Evolutionary conservation across 2,797 vertebrate genomes (phyloP), one percentile per base, ranked within the genome.

Genomic region (Neosilurus hyrtlii): DNA sequence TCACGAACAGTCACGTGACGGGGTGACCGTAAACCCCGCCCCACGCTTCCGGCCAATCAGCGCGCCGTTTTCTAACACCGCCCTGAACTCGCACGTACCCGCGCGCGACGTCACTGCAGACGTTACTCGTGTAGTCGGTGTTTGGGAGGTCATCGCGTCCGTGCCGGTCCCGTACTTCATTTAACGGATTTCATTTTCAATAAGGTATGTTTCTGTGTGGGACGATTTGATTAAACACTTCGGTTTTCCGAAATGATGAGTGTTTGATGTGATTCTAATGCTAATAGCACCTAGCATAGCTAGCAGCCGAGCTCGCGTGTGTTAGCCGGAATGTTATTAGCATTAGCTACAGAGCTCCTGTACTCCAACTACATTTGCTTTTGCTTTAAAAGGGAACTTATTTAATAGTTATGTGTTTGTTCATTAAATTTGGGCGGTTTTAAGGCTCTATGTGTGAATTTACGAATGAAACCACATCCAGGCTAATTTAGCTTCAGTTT

Each of bases 121-220:
- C 16, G 10, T 51, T n/a, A 26, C 1, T 2, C 9, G 59, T 22
- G 22, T 35, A 24, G n/a, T 22, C 24, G 57, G 26, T n/a, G 7
- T 26, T 4, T 37, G 37, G 43, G 68, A 80, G 62, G 30, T 84
- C 70, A 30, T 37, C 57, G 10, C 20, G 14, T 35, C n/a, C 37
- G 18, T 54, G 54, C 5, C 8, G 3, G 8, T 52, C 16, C 14
- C 1, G 9, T 37, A 6, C 2, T 30, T 15, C 4, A 16, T 54
- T 6, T 24, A 15, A 20, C 67, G 35, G 12, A 61, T 74, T 15
- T 16, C 7, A 59, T 6, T 80, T 20, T 4, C 0, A 54, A 11
- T 62, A 20, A 68, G 71, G 71, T 84, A 76, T 51, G 62, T 75
- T 57, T 75, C 3, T 66, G 68, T 8, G 9, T 52, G 30, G 52